Conservation (phyloP, 2,113 vertebrate species). For the Takifugu bimaculatus region DNA sequence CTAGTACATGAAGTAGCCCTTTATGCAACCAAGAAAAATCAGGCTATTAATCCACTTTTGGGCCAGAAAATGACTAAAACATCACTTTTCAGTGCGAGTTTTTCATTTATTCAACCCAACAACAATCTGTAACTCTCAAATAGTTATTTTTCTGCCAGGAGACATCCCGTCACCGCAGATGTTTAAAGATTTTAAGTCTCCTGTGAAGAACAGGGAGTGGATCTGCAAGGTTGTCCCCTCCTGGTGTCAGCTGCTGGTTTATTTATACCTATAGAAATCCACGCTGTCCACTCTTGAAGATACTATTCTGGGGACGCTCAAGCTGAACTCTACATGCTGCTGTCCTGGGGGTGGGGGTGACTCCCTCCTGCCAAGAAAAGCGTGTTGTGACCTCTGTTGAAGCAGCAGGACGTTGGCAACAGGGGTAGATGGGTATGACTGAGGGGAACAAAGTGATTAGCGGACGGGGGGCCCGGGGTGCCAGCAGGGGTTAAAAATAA, state of each 20-base stretch:
- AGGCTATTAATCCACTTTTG: too few relatives aligned
- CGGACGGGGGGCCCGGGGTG: constrained; percentile 52
- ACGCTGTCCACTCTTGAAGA: constrained; percentile 25
- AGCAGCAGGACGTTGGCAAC: constrained; percentile 46
- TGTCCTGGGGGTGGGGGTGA: constrained; percentile 35
- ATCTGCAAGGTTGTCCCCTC: constrained; percentile 22
- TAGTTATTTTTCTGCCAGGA: too few relatives aligned
- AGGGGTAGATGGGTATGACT: constrained; percentile 55
- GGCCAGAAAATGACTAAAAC: too few relatives aligned
- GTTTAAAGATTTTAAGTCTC: not conserved
- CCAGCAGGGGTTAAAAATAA: constrained; percentile 70
- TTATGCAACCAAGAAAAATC: too few relatives aligned
- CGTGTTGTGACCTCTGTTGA: constrained; percentile 53
- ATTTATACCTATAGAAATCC: constrained; percentile 50
- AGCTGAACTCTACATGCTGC: constrained; percentile 39
- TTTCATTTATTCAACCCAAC: too few relatives aligned
- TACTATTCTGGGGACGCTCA: constrained; percentile 31
- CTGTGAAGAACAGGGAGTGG: constrained; percentile 14
- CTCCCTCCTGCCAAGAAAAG: constrained; percentile 52
- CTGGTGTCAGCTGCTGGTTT: constrained; percentile 55
- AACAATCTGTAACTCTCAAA: too few relatives aligned
- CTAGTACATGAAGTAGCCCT: too few relatives aligned
- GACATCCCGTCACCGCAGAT: too few relatives aligned
- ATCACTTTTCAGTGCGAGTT: too few relatives aligned
- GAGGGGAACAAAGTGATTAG: constrained; percentile 76